Percentiles rank a stretch among this genome's conserved stretches.
Conservation (phyloP, 1,140 invertebrate genomes). For the Ceratina calcarata region DNA sequence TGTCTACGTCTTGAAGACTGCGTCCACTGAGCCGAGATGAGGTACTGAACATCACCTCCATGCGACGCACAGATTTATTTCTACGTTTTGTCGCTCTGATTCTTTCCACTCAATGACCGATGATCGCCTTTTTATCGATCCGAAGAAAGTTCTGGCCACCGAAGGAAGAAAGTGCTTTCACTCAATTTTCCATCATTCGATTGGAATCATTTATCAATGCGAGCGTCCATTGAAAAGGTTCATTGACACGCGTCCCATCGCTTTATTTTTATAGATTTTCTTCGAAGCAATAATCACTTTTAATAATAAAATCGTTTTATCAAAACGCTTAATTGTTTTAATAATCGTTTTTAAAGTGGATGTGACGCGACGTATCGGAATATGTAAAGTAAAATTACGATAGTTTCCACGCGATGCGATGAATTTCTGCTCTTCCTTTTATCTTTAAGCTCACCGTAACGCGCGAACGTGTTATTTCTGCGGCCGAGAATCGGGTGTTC, state of each 20-base stretch:
- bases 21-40: not conserved
- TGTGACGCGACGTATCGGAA: not conserved
- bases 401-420: not conserved
- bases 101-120: not conserved
- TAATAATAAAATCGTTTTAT: no score
- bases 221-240: not conserved
- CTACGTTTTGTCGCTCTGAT: not conserved
- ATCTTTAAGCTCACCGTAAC: not conserved
- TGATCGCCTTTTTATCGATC: constrained; percentile 26
- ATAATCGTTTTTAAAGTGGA: not conserved
- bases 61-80: constrained; percentile 50
- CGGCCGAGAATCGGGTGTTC: not conserved
- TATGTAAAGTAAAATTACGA: not conserved
- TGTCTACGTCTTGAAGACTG: not conserved
- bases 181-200: constrained; percentile 17
- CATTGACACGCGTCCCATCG: not conserved
- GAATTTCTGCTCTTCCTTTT: not conserved
- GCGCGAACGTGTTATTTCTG: constrained; percentile 12
- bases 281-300: not conserved
- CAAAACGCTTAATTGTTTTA: no score
- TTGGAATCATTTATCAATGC: not conserved
- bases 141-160: constrained; percentile 49
- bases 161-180: constrained; percentile 48
- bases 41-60: constrained; percentile 42
- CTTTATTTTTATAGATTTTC: not conserved